Evolutionary conservation across 2,797 vertebrate species (phyloP), one percentile per base, ranked within the genome.

Genomic region (Esox lucius): DNA sequence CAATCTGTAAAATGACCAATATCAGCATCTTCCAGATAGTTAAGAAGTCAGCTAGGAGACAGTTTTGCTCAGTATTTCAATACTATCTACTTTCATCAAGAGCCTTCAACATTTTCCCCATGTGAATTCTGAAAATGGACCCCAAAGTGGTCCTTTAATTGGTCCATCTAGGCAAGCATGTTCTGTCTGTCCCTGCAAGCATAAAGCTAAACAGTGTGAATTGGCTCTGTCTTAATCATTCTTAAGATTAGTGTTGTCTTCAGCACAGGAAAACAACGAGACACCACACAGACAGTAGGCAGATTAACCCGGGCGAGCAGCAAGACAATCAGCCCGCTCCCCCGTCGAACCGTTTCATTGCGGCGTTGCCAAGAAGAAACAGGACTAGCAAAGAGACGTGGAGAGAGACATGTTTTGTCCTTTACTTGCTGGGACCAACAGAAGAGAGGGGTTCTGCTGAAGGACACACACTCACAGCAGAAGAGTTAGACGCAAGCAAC

Each of bases 401-500:
- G 72, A 65, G 70, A 56, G 33, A 1, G 51, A 48, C 11, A 66
- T 56, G 51, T 1, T 75, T 68, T 71, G n/a, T 74, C 73, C 61
- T 70, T 79, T 72, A 70, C 33, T 66, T 17, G 51, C 16, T 17
- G 15, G 53, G n/a, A 77, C 12, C 48, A 24, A 71, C 76, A 72
- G 70, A 76, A 8, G 72, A 73, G 31, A 8, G 16, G 69, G 65
- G 74, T 71, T 56, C 28, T 80, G 78, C 83, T 28, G 73, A 89
- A 86, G 86, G 77, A 64, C 66, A 71, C 72, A 80, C 84, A 86
- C 84, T 39, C 35, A 39, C 35, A 39, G 35, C 4, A 39, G 35
- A 39, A 39, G 35, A 39, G 35, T 39, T 35, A 3, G 5, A 39
- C 35, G 7, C 35, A 39, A 39, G 35, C 35, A 39, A 39, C 35